These are phyloP conservation scores for Mamestra configurata DNA, from an alignment of 1,140 invertebrate species.

Conservation along the genomic window DNA sequence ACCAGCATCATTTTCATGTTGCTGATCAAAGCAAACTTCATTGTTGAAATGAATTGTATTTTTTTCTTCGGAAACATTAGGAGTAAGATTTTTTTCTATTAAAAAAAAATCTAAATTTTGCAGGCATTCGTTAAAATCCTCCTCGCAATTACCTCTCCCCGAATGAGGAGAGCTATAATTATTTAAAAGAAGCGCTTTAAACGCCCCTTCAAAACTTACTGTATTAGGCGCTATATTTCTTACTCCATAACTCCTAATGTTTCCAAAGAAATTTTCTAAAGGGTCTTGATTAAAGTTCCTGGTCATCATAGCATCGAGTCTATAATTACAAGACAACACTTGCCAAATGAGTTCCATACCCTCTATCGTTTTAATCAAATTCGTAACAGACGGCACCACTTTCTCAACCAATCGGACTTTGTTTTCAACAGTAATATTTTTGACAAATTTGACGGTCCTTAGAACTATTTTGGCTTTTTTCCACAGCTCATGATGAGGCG, in stretches of 20 bases:
- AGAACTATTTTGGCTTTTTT: constrained; percentile 50
- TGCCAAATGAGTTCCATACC: constrained; percentile 53
- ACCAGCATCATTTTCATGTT: constrained; percentile 10
- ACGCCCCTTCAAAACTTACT: constrained; percentile 60
- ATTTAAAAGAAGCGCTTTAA: constrained; percentile 59
- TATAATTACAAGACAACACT: constrained; percentile 51
- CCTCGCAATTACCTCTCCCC: constrained; percentile 54
- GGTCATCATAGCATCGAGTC: constrained; percentile 48
- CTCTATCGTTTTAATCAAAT: constrained; percentile 64
- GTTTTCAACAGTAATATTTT: constrained; percentile 30
- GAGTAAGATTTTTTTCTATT: no score
- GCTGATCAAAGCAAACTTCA: not conserved
- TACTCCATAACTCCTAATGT: constrained; percentile 15
- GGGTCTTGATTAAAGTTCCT: constrained; percentile 64
- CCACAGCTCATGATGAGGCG: constrained; percentile 57
- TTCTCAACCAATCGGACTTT: constrained; percentile 46
- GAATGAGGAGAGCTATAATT: constrained; percentile 54
- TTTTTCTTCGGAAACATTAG: no score
- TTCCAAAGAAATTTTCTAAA: constrained; percentile 53
- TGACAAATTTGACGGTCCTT: constrained; percentile 52
- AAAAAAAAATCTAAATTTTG: constrained; percentile 40
- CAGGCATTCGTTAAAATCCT: constrained; percentile 65
- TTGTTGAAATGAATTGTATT: no score
- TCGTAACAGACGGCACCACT: constrained; percentile 54
- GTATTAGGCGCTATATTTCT: constrained; percentile 51